Base-by-base conservation (phyloP, 2,888 invertebrate species). In the Apodemia mormo region DNA sequence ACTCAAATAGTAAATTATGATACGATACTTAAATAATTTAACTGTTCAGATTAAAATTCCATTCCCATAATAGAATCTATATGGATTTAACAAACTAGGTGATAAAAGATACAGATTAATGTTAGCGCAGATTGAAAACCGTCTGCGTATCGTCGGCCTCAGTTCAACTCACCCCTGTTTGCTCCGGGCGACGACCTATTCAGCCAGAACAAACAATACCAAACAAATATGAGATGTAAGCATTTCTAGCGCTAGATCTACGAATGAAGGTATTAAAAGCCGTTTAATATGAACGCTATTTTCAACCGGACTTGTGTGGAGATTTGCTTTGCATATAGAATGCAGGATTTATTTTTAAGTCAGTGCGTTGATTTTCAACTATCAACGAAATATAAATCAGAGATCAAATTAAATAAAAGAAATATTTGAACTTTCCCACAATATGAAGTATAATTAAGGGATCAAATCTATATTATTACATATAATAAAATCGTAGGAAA, bases 161-260 rank as follows among this genome's bases (percentile, higher is more conserved):
- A 69, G 69, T 66, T 65, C 58, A 68, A 65, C 68, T 65, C 68
- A 66, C 66, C 75, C 68, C 72, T 73, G 76, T 77, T 75, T 77
- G 77, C 75, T 68, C 71, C 76, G 81, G 82, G 81, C 83, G 80
- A 80, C 78, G 83, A 84, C 83, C 81, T 77, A 81, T 79, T 81
- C 82, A 84, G 73, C 71, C 80, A 78, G 77, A 81, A 78, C 80
- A 82, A 85, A 85, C 82, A 83, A 79, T 70, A 72, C 71, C 65
- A 69, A 70, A 71, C 66, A 65, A 45, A 70, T 70, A 65, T 40
- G 45, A 66, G 40, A 70, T 65, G 30, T 56, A 45, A 81, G 81
- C 81, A 70, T 73, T 78, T 78, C 61, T 72, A 81, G 76, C 80
- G 79, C 79, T 78, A 56, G 9, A 56, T 37, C 49, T 54, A 22